Percentiles rank a stretch among this genome's conserved stretches.
These are phyloP conservation scores for Itoplectis maculator DNA, from an alignment of 2,888 invertebrate genomes.

Conservation along the genomic window DNA sequence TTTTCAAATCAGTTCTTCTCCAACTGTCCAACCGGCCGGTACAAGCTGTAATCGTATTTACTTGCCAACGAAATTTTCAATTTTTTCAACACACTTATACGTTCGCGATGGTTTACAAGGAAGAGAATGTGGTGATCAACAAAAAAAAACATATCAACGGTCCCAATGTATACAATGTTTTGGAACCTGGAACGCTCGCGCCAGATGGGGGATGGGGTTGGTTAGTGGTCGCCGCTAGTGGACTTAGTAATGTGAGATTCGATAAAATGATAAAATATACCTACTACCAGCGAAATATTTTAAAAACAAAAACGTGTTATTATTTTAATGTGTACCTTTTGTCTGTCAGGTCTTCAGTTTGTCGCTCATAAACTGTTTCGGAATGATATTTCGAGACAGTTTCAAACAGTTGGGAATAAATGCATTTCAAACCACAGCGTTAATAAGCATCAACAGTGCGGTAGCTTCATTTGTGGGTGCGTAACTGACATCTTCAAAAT, in stretches of 20 bases:
- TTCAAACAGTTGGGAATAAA: slow-evolving; percentile 87
- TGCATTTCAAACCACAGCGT: slow-evolving; percentile 89
- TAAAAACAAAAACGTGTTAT: background rate
- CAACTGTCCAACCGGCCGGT: too few relatives aligned
- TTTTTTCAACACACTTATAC: background rate
- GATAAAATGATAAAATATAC: background rate
- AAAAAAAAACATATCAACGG: slow-evolving; percentile 4
- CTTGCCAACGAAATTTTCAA: background rate
- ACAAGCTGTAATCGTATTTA: background rate
- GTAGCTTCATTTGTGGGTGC: slow-evolving; percentile 90
- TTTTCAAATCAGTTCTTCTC: background rate
- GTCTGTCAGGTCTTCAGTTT: slow-evolving; percentile 88
- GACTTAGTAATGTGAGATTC: slow-evolving; percentile 89
- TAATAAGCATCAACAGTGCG: slow-evolving; percentile 90
- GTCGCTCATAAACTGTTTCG: slow-evolving; percentile 90
- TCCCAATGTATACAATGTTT: slow-evolving; percentile 22
- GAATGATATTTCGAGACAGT: slow-evolving; percentile 89
- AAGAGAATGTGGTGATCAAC: background rate
- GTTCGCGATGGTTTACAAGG: background rate
- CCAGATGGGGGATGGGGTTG: slow-evolving; percentile 93
- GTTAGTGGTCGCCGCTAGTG: slow-evolving; percentile 90
- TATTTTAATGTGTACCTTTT: slow-evolving; percentile 19
- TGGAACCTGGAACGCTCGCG: slow-evolving; percentile 86
- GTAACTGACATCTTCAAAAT: slow-evolving; percentile 62
- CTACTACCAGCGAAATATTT: background rate